Conservation (phyloP, 2,888 invertebrate species). For the Caenorhabditis sp. region DNA sequence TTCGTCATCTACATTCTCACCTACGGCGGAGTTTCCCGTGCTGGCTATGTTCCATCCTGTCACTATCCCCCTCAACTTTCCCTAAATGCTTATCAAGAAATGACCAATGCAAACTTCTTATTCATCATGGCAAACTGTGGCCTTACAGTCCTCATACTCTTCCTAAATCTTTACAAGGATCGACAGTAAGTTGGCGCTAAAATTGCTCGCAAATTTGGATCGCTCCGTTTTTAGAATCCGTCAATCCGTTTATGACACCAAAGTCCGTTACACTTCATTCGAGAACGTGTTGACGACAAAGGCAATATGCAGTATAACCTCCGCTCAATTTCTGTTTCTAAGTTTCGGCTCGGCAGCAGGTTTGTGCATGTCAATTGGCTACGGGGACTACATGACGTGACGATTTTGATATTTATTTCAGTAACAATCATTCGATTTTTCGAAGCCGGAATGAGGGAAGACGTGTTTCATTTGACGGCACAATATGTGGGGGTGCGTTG, state of each 20-base stretch:
- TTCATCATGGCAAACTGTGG: slow-evolving; percentile 35
- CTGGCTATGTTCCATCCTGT: slow-evolving; percentile 49
- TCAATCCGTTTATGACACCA: slow-evolving; percentile 28
- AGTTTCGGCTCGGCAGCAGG: slow-evolving; percentile 26
- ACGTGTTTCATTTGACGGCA: slow-evolving; percentile 37
- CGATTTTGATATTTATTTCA: slow-evolving; percentile 10
- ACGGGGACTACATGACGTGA: background rate
- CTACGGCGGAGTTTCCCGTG: slow-evolving; percentile 38
- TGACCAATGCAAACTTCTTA: slow-evolving; percentile 23
- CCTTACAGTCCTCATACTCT: slow-evolving; percentile 20
- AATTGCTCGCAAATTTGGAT: background rate
- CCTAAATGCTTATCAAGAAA: slow-evolving; percentile 16
- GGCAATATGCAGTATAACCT: slow-evolving; percentile 46
- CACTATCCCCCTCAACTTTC: slow-evolving; percentile 50
- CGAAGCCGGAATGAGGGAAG: slow-evolving; percentile 51
- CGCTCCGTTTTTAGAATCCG: slow-evolving; percentile 30
- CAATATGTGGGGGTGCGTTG: slow-evolving; percentile 30
- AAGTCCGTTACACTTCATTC: slow-evolving; percentile 40
- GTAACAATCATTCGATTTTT: slow-evolving; percentile 19
- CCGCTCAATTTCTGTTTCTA: slow-evolving; percentile 50
- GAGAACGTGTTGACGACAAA: slow-evolving; percentile 51
- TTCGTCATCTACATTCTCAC: slow-evolving; percentile 3
- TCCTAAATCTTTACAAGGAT: slow-evolving; percentile 26
- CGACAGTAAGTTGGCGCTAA: background rate
- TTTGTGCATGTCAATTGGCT: background rate